Percentiles rank a stretch among this genome's conserved stretches.
Conservation (phyloP, 1,140 invertebrate genomes). For the Telenomus remus region DNA sequence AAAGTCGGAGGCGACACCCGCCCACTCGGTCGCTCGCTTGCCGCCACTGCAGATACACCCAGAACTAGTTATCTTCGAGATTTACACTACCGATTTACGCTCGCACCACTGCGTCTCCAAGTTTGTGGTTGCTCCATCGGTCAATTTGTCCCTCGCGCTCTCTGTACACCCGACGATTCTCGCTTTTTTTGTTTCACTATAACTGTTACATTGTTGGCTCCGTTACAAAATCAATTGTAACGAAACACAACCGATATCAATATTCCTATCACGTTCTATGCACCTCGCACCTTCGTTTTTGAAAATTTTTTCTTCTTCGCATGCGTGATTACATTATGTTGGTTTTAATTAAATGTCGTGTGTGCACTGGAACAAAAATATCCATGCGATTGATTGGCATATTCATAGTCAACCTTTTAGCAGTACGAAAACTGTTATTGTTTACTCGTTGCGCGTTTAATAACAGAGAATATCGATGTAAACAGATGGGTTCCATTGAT, state of each 20-base stretch:
- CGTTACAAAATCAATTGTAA: neutral
- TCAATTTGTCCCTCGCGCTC: slow-evolving; percentile 56
- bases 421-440: slow-evolving; percentile 16
- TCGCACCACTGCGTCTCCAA: slow-evolving; percentile 38
- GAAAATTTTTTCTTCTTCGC: neutral
- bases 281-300: neutral
- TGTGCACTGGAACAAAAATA: slow-evolving; percentile 7
- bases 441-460: slow-evolving; percentile 22
- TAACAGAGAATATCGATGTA: slow-evolving; percentile 31
- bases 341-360: neutral
- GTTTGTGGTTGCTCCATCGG: slow-evolving; percentile 51
- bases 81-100: slow-evolving; percentile 61
- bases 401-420: slow-evolving; percentile 17
- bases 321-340: neutral
- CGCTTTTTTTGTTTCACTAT: slow-evolving; percentile 8
- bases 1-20: slow-evolving; percentile 72
- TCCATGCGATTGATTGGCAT: slow-evolving; percentile 17
- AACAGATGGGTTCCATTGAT: slow-evolving; percentile 34
- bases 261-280: neutral
- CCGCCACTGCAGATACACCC: slow-evolving; percentile 48
- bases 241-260: neutral
- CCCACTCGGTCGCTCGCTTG: slow-evolving; percentile 28
- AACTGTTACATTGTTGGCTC: neutral
- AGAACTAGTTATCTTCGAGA: slow-evolving; percentile 62
- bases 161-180: neutral